Evolutionary conservation across 2,888 invertebrate genomes (phyloP), one percentile per base, ranked within the genome.

Genomic region (Drosophila koepferae): DNA sequence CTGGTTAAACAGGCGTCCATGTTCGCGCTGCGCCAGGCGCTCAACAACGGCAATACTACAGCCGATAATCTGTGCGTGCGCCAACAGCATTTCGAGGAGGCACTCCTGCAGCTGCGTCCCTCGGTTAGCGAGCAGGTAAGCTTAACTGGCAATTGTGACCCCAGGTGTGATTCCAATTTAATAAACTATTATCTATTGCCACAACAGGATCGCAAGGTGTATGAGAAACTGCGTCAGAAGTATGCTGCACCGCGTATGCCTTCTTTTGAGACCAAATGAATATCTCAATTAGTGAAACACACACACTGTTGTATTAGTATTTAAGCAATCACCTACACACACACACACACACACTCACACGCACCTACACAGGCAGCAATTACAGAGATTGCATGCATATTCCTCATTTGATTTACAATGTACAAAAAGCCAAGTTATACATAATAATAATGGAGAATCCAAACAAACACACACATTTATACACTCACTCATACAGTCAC

Each of bases 1-100:
- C 93, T 99, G 59, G 96, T 99, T 0, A 94, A 97, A 81, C 97
- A 98, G 90, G 98, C 99, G 0, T 96, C 97, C 0, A 95, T 97
- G 44, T 94, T 96, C 78, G 96, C 98, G 0, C 93, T 99, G 51
- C 96, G 96, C 65, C 97, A 97, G 80, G 95, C 96, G 68, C 96
- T 98, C 82, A 92, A 94, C 3, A 94, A 94, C 77, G 94, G 94
- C 3, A 94, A 94, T 2, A 84, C 94, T 9, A 73, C 77, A 3
- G 23, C 91, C 77, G 94, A 94, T 1, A 94, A 94, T n/a, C 93
- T 96, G 71, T 94, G 94, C 67, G 96, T 98, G 0, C 94, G 94
- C 7, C 94, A 94, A 49, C 94, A 95, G 69, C 97, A 99, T 92
- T 97, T 99, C 85, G 94, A 95, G 72, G 93, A 94, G 67, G 99